Evolutionary conservation across 2,113 vertebrate genomes (phyloP), one percentile per base, ranked within the genome.

Genomic region (Gambusia holbrooki): DNA sequence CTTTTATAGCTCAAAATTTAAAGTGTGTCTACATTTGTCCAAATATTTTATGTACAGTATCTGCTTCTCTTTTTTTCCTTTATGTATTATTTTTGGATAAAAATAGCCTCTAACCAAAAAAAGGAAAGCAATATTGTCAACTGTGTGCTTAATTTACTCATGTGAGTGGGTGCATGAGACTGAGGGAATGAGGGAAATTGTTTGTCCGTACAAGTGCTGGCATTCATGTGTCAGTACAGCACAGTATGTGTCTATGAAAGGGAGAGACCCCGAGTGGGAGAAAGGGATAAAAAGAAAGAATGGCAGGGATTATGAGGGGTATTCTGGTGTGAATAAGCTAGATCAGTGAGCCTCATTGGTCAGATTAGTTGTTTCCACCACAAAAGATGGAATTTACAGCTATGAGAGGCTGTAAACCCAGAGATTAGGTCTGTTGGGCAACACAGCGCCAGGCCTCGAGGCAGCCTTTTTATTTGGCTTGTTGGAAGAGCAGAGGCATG

Each of bases 371-470:
- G 73, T 78, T 78, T 73, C 82, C 54, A 80, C 76, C 37, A 93
- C 90, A 94, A 94, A 91, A 79, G 83, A 77, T 73, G 76, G 87
- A 84, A 74, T 91, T 91, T 78, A 58, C 71, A 17, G 83, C 76
- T 88, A 92, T 90, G 92, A 93, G 84, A 73, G 84, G 51, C 69
- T 64, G 54, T 92, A 88, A 93, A n/a, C 81, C 77, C 66, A 0
- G 68, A 88, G 92, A 94, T 95, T 94, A 94, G 70, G 62, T 48
- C 68, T 85, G 88, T 90, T 91, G 87, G 85, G 77, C 79, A 82
- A 84, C 89, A 82, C 71, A 71, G 79, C 72, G 61, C 32, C 76
- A 82, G 75, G 79, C 85, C 81, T 66, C 78, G 73, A 81, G 87
- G 69, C 27, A 14, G 73, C 69, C 80, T 77, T 89, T 92, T 77